phyloP scores from a whole-genome alignment of 2,113 vertebrate species.

The Delphinus delphis region DNA sequence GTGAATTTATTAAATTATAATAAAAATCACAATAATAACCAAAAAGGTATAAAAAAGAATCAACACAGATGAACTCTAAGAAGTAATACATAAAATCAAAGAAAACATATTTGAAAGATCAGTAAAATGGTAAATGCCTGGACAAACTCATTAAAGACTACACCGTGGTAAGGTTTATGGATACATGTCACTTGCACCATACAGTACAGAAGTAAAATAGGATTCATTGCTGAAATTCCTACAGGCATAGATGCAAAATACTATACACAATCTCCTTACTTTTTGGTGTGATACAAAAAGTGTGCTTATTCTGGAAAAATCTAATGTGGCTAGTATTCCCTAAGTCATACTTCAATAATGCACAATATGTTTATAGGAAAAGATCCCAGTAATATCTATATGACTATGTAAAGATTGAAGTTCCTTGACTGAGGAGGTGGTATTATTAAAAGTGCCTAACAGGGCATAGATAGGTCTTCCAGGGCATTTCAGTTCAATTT shows the following conservation, averaged over 20 bases:
- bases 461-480: neutral
- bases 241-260: neutral
- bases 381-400: rapidly evolving
- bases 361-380: neutral
- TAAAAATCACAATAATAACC: neutral
- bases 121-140: neutral
- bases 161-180: neutral
- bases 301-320: neutral
- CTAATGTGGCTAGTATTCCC: neutral
- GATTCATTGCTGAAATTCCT: neutral
- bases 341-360: neutral
- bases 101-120: neutral
- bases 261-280: neutral
- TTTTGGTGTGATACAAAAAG: neutral
- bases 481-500: neutral
- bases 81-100: neutral
- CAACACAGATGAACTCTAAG: neutral
- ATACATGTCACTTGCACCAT: neutral
- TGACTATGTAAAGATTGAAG: neutral
- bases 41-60: neutral
- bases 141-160: neutral
- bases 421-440: neutral
- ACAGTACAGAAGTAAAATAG: neutral
- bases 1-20: neutral
- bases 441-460: neutral